Conservation (phyloP, 2,113 vertebrate genomes). For the Oryzias celebensis region DNA sequence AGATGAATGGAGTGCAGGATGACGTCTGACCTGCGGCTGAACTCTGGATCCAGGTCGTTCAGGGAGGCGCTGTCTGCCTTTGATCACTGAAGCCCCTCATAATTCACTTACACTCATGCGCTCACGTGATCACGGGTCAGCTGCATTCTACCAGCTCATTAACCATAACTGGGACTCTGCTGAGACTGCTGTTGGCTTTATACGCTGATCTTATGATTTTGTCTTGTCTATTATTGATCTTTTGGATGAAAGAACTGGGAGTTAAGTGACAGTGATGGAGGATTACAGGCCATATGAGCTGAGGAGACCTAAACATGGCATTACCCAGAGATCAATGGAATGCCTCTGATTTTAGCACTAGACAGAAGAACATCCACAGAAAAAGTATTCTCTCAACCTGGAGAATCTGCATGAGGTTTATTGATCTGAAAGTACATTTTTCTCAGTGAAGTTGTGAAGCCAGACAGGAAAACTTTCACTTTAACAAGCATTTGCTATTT, state of each 20-base stretch:
- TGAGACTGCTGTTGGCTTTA: slow-evolving; percentile 14
- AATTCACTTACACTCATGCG: slow-evolving; percentile 34
- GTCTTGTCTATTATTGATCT: slow-evolving; percentile 4
- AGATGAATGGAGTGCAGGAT: slow-evolving; percentile 30
- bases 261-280: not conserved
- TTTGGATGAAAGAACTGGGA: slow-evolving; percentile 30
- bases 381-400: not conserved
- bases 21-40: slow-evolving; percentile 56
- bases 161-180: slow-evolving; percentile 44
- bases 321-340: slow-evolving; percentile 28
- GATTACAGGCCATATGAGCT: slow-evolving; percentile 8
- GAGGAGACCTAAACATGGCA: slow-evolving; percentile 12
- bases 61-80: slow-evolving; percentile 36
- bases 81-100: slow-evolving; percentile 54
- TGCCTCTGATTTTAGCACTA: slow-evolving; percentile 24
- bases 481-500: no score
- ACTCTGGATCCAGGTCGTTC: slow-evolving; percentile 49
- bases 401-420: slow-evolving; percentile 20
- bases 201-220: not conserved
- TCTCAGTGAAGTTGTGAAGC: not conserved
- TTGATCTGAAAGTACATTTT: not conserved
- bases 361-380: slow-evolving; percentile 7
- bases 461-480: not conserved
- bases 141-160: slow-evolving; percentile 24
- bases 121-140: slow-evolving; percentile 36